Evolutionary conservation across 2,113 vertebrate species (phyloP).

Genomic region (Xenopus borealis): DNA sequence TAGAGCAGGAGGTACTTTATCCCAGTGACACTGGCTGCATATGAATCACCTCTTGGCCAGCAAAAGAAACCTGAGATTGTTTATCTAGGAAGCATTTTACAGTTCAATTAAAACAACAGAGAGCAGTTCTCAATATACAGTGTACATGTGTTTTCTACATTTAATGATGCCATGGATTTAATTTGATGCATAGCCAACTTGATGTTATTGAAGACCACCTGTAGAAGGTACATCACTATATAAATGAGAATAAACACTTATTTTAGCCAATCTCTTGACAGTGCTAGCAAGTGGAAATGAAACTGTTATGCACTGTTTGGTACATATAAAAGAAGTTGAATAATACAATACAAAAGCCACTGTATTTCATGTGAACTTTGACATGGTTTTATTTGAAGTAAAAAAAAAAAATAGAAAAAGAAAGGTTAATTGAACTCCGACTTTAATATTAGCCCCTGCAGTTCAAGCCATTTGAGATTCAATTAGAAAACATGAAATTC

Average conservation of each 20-base stretch:
- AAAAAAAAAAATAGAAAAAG: constrained; percentile 13
- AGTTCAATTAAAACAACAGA: no score
- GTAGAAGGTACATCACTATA: background rate
- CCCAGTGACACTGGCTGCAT: no score
- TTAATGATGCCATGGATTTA: background rate
- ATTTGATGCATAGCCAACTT: background rate
- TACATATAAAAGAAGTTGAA: constrained; percentile 6
- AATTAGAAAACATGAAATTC: constrained; percentile 11
- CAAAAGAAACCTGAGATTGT: no score
- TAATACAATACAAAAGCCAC: constrained; percentile 6
- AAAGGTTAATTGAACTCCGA: constrained; percentile 1
- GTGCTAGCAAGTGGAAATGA: background rate
- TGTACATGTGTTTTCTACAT: background rate
- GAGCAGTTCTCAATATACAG: no score
- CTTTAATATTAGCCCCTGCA: background rate
- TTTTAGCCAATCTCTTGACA: no score
- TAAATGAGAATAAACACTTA: no score
- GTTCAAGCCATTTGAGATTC: constrained; percentile 16
- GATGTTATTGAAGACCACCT: background rate
- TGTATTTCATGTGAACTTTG: background rate
- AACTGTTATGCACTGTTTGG: background rate
- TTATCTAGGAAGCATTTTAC: no score
- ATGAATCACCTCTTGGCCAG: no score
- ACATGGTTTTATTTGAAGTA: constrained; percentile 15
- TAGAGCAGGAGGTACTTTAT: no score